A percentile compares a stretch with the other conserved stretches of the same genome.
These are phyloP conservation scores for Pharmacophagus antenor DNA, from an alignment of 2,888 invertebrate species.

Conservation along the genomic window DNA sequence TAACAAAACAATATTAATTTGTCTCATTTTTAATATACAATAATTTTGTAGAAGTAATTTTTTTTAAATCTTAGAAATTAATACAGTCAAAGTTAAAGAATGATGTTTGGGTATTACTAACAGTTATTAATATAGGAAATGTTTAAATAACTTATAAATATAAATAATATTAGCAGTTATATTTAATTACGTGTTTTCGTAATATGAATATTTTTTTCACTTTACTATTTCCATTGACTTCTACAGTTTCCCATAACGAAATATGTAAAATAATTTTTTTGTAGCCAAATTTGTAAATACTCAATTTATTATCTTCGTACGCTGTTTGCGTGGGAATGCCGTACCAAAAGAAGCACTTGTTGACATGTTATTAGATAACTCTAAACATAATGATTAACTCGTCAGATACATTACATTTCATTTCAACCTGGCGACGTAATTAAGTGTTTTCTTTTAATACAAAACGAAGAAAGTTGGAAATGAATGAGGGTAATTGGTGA, in stretches of 20 bases:
- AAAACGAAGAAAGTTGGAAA: no score
- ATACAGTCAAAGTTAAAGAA: no score
- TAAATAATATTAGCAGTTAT: no score
- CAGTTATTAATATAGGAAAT: no score
- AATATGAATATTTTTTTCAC: no score
- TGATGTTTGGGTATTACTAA: no score
- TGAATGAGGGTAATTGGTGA: no score
- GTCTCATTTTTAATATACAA: background rate
- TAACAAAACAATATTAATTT: background rate
- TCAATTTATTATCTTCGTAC: background rate
- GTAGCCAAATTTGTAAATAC: background rate
- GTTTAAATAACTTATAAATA: no score
- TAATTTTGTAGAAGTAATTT: background rate
- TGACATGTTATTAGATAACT: constrained; percentile 1
- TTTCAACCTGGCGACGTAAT: background rate
- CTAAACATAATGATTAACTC: background rate
- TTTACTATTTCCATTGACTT: background rate
- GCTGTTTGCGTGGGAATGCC: background rate
- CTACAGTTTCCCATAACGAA: background rate
- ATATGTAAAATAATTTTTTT: background rate
- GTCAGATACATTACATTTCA: background rate
- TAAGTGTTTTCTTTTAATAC: background rate
- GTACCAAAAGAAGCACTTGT: constrained; percentile 1
- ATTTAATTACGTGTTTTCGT: no score
- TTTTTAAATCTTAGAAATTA: no score